Conservation (phyloP, 30 jellyfish, hydroid and myxozoan genomes). For the Aurelia coerulea region DNA sequence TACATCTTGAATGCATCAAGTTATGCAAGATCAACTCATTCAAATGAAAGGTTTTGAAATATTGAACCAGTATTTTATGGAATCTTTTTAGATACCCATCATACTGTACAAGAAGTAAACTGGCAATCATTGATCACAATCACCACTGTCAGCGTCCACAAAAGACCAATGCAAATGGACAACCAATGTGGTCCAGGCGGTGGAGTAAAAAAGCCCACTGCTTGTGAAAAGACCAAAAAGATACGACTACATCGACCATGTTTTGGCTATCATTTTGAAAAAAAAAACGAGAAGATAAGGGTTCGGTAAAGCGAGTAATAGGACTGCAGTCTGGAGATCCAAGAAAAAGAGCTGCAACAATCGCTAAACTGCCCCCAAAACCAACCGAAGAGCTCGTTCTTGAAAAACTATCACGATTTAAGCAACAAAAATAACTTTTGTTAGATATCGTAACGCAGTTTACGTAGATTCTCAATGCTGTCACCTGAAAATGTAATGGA, state of each 20-base stretch:
- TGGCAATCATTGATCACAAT: constrained; percentile 36
- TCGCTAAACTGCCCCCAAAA: background rate
- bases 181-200: constrained; percentile 6
- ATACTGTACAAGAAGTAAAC: background rate
- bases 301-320: background rate
- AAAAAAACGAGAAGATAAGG: background rate
- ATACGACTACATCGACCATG: constrained; percentile 7
- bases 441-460: too few relatives aligned
- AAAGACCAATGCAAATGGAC: background rate
- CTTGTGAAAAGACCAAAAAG: background rate
- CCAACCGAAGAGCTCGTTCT: background rate
- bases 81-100: background rate
- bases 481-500: too few relatives aligned
- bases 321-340: background rate
- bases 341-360: constrained; percentile 12
- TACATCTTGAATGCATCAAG: too few relatives aligned
- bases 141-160: background rate
- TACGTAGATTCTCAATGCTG: too few relatives aligned
- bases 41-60: background rate
- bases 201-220: constrained; percentile 20
- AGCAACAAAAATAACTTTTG: too few relatives aligned
- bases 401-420: background rate
- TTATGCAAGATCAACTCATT: background rate
- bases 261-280: background rate
- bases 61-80: too few relatives aligned